Evolutionary conservation across 2,797 vertebrate species (phyloP).

Genomic region (Alcedo quadribrachys): DNA sequence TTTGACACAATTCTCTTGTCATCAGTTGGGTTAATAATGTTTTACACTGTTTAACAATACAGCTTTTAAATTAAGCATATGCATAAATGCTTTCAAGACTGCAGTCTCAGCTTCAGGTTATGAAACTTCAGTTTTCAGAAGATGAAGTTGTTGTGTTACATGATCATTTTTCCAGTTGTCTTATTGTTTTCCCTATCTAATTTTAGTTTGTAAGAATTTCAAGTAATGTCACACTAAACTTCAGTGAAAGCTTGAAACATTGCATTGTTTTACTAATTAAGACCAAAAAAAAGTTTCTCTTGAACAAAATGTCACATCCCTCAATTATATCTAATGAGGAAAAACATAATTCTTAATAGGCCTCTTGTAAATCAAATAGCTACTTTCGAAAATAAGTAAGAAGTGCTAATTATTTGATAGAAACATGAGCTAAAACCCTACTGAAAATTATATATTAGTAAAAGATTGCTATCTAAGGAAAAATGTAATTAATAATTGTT

Average conservation of each 20-base stretch:
- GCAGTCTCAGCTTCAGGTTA: not conserved
- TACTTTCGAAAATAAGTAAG: constrained; percentile 42
- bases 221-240: not conserved
- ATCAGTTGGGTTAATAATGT: not conserved
- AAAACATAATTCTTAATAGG: constrained; percentile 56
- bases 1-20: constrained; percentile 41
- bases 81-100: not conserved
- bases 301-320: constrained; percentile 67
- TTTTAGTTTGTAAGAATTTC: not conserved
- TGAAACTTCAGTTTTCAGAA: not conserved
- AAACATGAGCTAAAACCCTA: constrained; percentile 35
- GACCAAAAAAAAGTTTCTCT: constrained; percentile 61
- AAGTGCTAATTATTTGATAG: constrained; percentile 56
- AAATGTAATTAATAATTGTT: not conserved
- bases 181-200: not conserved
- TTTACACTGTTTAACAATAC: not conserved
- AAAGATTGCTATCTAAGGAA: not conserved
- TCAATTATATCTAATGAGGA: constrained; percentile 67
- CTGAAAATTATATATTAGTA: constrained; percentile 24
- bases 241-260: not conserved
- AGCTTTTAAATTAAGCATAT: not conserved
- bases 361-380: constrained; percentile 65
- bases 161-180: not conserved
- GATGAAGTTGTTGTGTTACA: not conserved
- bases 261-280: constrained; percentile 68